phyloP scores from a whole-genome alignment of 2,797 vertebrate genomes.

The Siniperca undulata region DNA sequence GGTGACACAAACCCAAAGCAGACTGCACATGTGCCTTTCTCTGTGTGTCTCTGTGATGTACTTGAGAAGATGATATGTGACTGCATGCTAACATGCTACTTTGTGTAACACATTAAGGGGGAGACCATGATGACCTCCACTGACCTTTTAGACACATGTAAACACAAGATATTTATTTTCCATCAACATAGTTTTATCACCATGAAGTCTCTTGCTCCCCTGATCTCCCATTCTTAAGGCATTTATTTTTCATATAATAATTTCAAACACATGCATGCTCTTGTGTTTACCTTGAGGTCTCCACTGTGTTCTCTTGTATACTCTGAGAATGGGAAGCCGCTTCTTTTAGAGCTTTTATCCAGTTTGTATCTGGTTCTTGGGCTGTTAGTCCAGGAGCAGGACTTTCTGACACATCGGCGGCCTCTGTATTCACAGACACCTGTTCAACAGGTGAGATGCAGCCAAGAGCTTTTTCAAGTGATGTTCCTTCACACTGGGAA shows the following conservation, averaged over 20 bases:
- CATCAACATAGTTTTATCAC: slow-evolving; percentile 9
- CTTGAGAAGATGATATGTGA: slow-evolving; percentile 44
- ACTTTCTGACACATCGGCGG: slow-evolving; percentile 37
- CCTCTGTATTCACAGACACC: slow-evolving; percentile 30
- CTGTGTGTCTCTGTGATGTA: slow-evolving; percentile 18
- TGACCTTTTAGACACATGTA: slow-evolving; percentile 32
- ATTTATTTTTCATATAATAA: slow-evolving; percentile 9
- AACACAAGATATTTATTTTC: neutral
- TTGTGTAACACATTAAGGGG: slow-evolving; percentile 26
- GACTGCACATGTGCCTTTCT: neutral
- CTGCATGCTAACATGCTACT: slow-evolving; percentile 33
- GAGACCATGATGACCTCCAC: slow-evolving; percentile 1
- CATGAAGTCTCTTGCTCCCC: neutral
- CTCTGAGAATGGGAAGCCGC: slow-evolving; percentile 69
- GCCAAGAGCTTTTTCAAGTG: slow-evolving; percentile 27
- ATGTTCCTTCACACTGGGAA: slow-evolving; percentile 20
- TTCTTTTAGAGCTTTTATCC: slow-evolving; percentile 82
- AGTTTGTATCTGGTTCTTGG: slow-evolving; percentile 64
- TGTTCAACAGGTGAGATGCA: slow-evolving; percentile 27
- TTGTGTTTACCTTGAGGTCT: slow-evolving; percentile 81
- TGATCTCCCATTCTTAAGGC: neutral
- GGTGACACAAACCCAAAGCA: neutral
- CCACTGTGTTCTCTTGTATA: slow-evolving; percentile 64
- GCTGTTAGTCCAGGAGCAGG: slow-evolving; percentile 22
- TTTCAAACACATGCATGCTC: slow-evolving; percentile 37